These are phyloP conservation scores for Pseudorhombus dupliciocellatus DNA, from an alignment of 2,113 vertebrate genomes.

Conservation along the genomic window DNA sequence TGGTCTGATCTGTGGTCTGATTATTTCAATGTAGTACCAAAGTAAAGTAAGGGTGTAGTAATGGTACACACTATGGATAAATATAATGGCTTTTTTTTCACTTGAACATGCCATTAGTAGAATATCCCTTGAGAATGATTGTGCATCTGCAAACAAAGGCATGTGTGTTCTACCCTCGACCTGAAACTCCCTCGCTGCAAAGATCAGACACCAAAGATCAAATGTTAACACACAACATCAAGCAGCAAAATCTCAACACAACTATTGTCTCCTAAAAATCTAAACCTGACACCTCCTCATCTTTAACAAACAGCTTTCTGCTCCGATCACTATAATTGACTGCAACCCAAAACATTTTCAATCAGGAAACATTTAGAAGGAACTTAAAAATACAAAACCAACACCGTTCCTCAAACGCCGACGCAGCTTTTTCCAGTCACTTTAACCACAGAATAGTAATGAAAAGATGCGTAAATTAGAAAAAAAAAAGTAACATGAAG, in stretches of 20 bases:
- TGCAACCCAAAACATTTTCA: no score
- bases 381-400: neutral
- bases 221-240: neutral
- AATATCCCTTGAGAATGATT: neutral
- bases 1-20: neutral
- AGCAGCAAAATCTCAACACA: neutral
- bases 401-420: no score
- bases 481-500: neutral
- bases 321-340: neutral
- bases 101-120: neutral
- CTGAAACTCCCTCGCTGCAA: slow-evolving; percentile 5
- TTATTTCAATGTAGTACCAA: neutral
- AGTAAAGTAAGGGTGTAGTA: neutral
- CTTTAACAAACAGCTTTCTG: neutral
- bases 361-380: neutral
- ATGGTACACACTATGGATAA: no score
- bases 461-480: neutral
- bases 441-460: neutral
- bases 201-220: slow-evolving; percentile 2
- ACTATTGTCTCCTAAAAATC: neutral
- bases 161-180: neutral
- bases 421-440: neutral
- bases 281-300: neutral
- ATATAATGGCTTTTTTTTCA: no score
- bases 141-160: neutral